Percentiles rank a stretch among this genome's conserved stretches.
Conservation (phyloP, 2,797 vertebrate genomes). For the Malacoctenus gilli region DNA sequence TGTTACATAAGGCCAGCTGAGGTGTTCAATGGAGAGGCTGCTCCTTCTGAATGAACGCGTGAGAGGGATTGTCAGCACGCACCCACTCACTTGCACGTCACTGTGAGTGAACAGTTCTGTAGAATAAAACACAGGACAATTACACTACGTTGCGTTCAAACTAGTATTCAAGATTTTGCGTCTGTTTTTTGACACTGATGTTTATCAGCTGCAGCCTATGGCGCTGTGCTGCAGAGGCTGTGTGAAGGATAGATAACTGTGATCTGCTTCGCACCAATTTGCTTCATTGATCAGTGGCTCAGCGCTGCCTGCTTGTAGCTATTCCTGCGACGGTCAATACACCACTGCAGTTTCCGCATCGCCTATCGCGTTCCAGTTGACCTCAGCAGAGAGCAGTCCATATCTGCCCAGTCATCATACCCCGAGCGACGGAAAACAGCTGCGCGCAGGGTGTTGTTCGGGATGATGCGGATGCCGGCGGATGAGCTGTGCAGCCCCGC, state of each 20-base stretch:
- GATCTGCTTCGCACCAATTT: slow-evolving; percentile 67
- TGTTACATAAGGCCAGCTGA: slow-evolving; percentile 57
- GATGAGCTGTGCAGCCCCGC: background rate
- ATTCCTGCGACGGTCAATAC: slow-evolving; percentile 79
- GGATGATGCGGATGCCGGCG: slow-evolving; percentile 19
- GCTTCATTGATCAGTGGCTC: slow-evolving; percentile 73
- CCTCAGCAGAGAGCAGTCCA: slow-evolving; percentile 66
- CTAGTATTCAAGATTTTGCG: no score
- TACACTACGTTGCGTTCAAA: no score
- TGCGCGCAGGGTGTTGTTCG: slow-evolving; percentile 13
- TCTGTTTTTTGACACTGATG: no score
- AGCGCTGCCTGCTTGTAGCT: slow-evolving; percentile 66
- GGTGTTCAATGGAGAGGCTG: slow-evolving; percentile 43
- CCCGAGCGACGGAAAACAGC: no score
- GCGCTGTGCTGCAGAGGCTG: slow-evolving; percentile 53
- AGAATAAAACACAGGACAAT: no score
- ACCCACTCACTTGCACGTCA: no score
- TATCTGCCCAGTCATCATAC: slow-evolving; percentile 68
- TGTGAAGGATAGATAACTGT: slow-evolving; percentile 46
- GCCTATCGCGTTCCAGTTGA: slow-evolving; percentile 71
- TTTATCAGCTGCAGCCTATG: slow-evolving; percentile 35
- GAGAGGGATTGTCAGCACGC: no score
- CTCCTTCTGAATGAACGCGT: no score
- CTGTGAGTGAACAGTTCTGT: no score
- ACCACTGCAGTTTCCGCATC: slow-evolving; percentile 67